A percentile compares a stretch with the other conserved stretches of the same genome.
Conservation (phyloP, 1,140 invertebrate genomes). For the Lepidostoma basale region DNA sequence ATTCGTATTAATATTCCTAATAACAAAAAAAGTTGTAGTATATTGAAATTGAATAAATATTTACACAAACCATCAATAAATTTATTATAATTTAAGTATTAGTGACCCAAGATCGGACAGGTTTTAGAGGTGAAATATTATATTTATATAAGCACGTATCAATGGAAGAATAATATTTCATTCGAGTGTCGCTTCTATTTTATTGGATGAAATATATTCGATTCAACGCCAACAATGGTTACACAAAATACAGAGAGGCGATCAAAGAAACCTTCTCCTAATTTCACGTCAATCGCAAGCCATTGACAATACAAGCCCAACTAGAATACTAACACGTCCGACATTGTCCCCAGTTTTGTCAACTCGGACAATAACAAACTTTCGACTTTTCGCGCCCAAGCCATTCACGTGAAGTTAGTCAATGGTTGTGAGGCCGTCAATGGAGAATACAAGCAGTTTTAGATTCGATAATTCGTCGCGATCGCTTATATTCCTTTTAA, state of each 20-base stretch:
- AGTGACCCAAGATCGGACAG: too few species aligned
- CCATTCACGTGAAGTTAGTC: conserved; percentile 16
- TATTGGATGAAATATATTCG: too few species aligned
- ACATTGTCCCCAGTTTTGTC: conserved; percentile 3
- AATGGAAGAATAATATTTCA: too few species aligned
- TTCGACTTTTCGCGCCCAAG: conserved; percentile 15
- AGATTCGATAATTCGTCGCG: conserved; percentile 40
- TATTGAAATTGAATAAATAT: too few species aligned
- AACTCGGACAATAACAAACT: conserved; percentile 1
- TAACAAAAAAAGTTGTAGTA: too few species aligned
- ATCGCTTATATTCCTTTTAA: conserved; percentile 38
- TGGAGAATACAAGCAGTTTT: conserved; percentile 27
- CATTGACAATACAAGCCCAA: conserved; percentile 12
- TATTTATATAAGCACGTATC: too few species aligned
- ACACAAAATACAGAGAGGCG: not conserved
- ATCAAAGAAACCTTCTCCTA: conserved; percentile 32
- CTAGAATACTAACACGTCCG: not conserved
- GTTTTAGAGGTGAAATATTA: too few species aligned
- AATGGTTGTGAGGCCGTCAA: conserved; percentile 22
- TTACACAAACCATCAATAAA: too few species aligned
- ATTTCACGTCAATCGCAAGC: conserved; percentile 42
- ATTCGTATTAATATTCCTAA: too few species aligned
- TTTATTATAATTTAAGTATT: too few species aligned
- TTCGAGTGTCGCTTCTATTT: too few species aligned
- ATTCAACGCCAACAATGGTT: not conserved